A percentile compares a stretch with the other conserved stretches of the same genome.
phyloP scores from a whole-genome alignment of 2,888 invertebrate species.

The Pachliopta kotzebuea region DNA sequence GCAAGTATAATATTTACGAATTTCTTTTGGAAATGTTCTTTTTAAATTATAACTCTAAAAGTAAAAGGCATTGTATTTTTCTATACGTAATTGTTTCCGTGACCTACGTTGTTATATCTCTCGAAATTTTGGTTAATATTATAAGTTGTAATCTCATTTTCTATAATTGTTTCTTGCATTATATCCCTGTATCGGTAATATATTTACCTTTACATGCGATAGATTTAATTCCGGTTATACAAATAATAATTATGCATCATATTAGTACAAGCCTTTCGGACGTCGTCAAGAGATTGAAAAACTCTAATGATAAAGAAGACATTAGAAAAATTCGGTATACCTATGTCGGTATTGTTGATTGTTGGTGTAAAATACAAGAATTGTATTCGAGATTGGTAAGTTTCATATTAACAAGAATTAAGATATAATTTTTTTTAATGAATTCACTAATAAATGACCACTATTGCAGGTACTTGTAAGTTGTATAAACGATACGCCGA shows the following conservation, averaged over 20 bases:
- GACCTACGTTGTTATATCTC: not conserved
- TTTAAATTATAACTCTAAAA: not conserved
- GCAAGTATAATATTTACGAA: conserved; percentile 13
- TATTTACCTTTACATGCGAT: conserved; percentile 10
- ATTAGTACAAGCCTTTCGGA: conserved; percentile 16
- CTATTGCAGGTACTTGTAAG: conserved; percentile 11
- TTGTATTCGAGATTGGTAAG: conserved; percentile 30
- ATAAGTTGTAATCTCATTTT: conserved; percentile 1
- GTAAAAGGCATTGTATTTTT: not conserved
- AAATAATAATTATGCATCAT: conserved; percentile 9
- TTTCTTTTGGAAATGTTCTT: conserved; percentile 23
- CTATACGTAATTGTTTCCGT: not conserved
- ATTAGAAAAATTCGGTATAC: conserved; percentile 2
- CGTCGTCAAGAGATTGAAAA: conserved; percentile 7
- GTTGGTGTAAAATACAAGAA: conserved; percentile 32
- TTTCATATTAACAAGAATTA: not conserved
- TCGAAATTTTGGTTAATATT: conserved; percentile 11
- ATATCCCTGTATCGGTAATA: conserved; percentile 1
- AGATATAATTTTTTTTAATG: no score
- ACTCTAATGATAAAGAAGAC: not conserved
- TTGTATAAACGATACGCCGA: conserved; percentile 13
- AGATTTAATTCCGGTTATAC: conserved; percentile 11
- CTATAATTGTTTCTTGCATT: conserved; percentile 8
- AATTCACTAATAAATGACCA: no score
- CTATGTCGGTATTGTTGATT: conserved; percentile 17